phyloP scores from a whole-genome alignment of 2,797 vertebrate species.

The Macropodus opercularis region DNA sequence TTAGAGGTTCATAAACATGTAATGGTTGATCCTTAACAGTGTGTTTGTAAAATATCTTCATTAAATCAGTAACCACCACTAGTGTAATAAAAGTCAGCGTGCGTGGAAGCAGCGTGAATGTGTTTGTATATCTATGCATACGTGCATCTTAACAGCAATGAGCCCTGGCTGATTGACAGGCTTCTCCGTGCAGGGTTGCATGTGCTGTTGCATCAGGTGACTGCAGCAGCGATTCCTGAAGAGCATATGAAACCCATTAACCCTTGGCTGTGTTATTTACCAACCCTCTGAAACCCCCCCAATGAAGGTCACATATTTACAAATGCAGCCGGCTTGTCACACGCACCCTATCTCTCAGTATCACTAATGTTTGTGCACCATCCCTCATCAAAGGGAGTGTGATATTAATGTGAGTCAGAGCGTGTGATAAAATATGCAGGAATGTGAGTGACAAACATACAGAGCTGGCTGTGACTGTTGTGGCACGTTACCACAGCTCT shows the following conservation, averaged over 20 bases:
- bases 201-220: slow-evolving; percentile 73
- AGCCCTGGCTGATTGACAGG: slow-evolving; percentile 65
- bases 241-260: slow-evolving; percentile 74
- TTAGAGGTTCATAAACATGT: no score
- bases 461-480: slow-evolving; percentile 58
- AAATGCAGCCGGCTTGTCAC: slow-evolving; percentile 67
- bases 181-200: slow-evolving; percentile 71
- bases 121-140: slow-evolving; percentile 1
- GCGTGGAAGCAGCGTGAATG: slow-evolving; percentile 7
- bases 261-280: slow-evolving; percentile 70
- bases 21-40: no score
- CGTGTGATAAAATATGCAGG: slow-evolving; percentile 62
- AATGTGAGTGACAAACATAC: slow-evolving; percentile 63
- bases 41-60: no score
- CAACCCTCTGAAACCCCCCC: slow-evolving; percentile 62
- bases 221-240: slow-evolving; percentile 64
- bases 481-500: slow-evolving; percentile 51
- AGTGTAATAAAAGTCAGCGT: no score
- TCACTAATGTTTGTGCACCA: slow-evolving; percentile 64
- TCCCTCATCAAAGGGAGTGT: slow-evolving; percentile 72
- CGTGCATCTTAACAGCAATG: slow-evolving; percentile 50
- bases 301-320: slow-evolving; percentile 74
- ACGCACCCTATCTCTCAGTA: slow-evolving; percentile 60
- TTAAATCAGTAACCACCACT: no score
- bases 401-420: slow-evolving; percentile 68